phyloP scores from a whole-genome alignment of 1,140 invertebrate species.

The Pseudomyrmex pallidus region DNA sequence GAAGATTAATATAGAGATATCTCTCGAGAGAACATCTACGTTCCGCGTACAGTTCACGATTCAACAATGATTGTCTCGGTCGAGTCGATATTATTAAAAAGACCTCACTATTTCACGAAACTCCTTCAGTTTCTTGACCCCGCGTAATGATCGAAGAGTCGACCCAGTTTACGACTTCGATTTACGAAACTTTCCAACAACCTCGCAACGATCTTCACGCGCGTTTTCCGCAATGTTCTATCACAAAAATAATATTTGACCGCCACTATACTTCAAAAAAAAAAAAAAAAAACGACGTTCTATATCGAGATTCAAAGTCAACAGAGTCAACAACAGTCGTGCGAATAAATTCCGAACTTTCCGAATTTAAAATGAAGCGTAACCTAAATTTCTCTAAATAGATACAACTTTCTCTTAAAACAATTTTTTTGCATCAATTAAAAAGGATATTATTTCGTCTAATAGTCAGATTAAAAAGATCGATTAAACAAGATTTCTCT shows the following conservation, averaged over 20 bases:
- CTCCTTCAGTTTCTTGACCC: conserved; percentile 29
- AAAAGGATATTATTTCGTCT: conserved; percentile 6
- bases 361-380: conserved; percentile 1
- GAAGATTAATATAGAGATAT: too few relatives aligned
- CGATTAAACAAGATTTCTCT: not conserved
- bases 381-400: not conserved
- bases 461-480: not conserved
- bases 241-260: conserved; percentile 27
- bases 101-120: conserved; percentile 44
- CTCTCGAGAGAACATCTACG: too few relatives aligned
- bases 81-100: conserved; percentile 28
- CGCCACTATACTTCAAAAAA: conserved; percentile 24
- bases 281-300: conserved; percentile 27
- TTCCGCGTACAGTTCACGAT: too few relatives aligned
- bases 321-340: conserved; percentile 26
- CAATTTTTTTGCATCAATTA: not conserved
- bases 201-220: not conserved
- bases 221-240: not conserved
- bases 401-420: not conserved
- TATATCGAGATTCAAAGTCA: not conserved
- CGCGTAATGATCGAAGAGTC: not conserved
- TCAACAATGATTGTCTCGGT: not conserved
- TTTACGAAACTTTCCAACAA: conserved; percentile 20
- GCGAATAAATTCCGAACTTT: conserved; percentile 15
- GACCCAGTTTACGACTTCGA: conserved; percentile 23